Conservation (phyloP, 2,888 invertebrate species). For the Eulithis testata region DNA sequence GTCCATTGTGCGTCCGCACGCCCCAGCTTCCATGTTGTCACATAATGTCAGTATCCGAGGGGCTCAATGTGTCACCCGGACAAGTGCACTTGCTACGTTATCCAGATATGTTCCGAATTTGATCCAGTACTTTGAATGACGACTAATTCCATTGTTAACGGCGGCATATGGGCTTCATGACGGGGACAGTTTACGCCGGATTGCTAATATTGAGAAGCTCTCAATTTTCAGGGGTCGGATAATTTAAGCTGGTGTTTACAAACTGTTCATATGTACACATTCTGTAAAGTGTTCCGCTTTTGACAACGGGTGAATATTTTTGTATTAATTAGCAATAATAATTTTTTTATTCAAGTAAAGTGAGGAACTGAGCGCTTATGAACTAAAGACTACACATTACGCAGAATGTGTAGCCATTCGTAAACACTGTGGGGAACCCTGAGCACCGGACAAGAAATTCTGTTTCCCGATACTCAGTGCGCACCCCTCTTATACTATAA, state of each 20-base stretch:
- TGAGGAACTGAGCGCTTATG: too few species aligned
- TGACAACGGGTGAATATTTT: too few species aligned
- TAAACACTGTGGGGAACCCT: too few species aligned
- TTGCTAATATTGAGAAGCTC: slow-evolving; percentile 56
- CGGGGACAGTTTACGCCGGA: slow-evolving; percentile 63
- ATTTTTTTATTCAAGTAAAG: too few species aligned
- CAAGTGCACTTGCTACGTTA: slow-evolving; percentile 79
- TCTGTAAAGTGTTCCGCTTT: not conserved
- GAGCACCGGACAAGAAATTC: too few species aligned
- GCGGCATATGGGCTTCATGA: slow-evolving; percentile 77
- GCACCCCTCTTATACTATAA: too few species aligned
- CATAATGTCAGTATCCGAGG: slow-evolving; percentile 80
- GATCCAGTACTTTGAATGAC: slow-evolving; percentile 78
- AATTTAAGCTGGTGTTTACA: slow-evolving; percentile 8
- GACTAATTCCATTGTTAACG: slow-evolving; percentile 82
- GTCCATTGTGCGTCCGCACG: slow-evolving; percentile 68
- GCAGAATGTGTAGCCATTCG: too few species aligned
- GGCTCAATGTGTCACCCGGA: slow-evolving; percentile 78
- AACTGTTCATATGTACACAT: slow-evolving; percentile 1
- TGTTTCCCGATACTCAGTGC: too few species aligned
- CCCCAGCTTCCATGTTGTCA: slow-evolving; percentile 73
- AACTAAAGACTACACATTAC: too few species aligned
- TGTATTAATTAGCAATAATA: too few species aligned
- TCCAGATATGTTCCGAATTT: slow-evolving; percentile 76
- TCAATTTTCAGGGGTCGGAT: slow-evolving; percentile 16